Percentiles rank a stretch among this genome's conserved stretches.
phyloP scores from a whole-genome alignment of 92 coral and sea anemone species.

The Porites lobata region DNA sequence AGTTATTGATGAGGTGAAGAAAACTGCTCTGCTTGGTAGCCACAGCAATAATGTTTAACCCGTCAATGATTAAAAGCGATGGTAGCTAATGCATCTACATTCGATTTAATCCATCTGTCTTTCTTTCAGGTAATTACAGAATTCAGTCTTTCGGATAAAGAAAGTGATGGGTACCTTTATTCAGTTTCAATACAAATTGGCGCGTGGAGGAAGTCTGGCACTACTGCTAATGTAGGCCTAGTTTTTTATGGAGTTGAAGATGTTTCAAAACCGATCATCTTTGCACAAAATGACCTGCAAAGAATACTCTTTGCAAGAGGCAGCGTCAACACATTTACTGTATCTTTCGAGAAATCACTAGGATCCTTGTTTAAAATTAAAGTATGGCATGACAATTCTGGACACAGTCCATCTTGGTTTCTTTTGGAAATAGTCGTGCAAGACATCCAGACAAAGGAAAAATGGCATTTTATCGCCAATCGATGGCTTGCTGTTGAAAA shows the following conservation, averaged over 20 bases:
- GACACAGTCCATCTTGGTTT: constrained; percentile 88
- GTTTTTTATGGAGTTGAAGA: constrained; percentile 76
- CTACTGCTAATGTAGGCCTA: constrained; percentile 89
- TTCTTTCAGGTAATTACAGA: constrained; percentile 28
- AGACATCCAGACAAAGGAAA: constrained; percentile 64
- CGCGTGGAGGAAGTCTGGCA: constrained; percentile 82
- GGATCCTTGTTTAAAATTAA: constrained; percentile 78
- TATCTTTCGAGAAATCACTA: constrained; percentile 68
- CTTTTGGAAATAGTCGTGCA: constrained; percentile 71
- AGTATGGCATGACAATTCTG: constrained; percentile 92
- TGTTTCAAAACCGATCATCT: constrained; percentile 69
- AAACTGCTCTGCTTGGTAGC: background rate
- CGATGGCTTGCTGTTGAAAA: constrained; percentile 93
- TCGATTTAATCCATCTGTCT: background rate
- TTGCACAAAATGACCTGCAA: constrained; percentile 51
- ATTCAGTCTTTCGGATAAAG: constrained; percentile 25
- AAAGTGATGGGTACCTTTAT: constrained; percentile 69
- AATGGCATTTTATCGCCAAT: constrained; percentile 82
- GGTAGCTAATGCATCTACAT: background rate
- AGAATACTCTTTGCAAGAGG: constrained; percentile 88
- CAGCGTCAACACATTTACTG: constrained; percentile 77
- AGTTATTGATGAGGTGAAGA: too few species aligned
- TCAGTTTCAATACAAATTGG: constrained; percentile 84
- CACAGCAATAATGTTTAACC: background rate
- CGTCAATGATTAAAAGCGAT: background rate